Evolutionary conservation across 2,113 vertebrate species (phyloP).

Genomic region (Calyptomena viridis): DNA sequence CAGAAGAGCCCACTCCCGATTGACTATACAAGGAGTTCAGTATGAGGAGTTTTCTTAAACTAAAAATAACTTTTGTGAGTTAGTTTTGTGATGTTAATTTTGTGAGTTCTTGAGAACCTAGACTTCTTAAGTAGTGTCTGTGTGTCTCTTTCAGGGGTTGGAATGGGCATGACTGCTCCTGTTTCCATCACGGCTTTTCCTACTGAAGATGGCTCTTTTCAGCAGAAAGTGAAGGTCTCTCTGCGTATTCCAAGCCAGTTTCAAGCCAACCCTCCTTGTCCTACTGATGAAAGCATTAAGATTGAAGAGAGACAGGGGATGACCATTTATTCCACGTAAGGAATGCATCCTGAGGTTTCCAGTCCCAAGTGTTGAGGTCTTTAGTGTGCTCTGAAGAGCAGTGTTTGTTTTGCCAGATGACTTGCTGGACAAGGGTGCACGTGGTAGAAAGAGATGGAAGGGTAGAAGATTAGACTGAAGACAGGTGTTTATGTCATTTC

Average conservation of each 20-base stretch:
- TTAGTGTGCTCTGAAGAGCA: not conserved
- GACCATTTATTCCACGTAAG: conserved; percentile 88
- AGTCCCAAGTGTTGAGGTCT: not conserved
- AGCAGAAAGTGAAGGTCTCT: conserved; percentile 83
- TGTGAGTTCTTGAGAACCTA: not conserved
- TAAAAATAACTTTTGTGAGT: not conserved
- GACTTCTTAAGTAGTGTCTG: not conserved
- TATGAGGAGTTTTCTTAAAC: not conserved
- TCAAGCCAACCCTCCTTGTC: conserved; percentile 79
- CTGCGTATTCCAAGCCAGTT: conserved; percentile 82
- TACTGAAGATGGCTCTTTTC: conserved; percentile 80
- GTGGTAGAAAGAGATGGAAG: not conserved
- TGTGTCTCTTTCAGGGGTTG: conserved; percentile 69
- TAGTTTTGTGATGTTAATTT: not conserved
- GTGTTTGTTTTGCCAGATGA: not conserved
- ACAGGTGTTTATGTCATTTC: not conserved
- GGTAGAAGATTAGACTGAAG: not conserved
- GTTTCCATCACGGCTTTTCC: conserved; percentile 85
- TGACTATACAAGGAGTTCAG: not conserved
- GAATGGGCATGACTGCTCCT: conserved; percentile 88
- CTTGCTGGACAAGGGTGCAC: not conserved
- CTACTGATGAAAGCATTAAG: conserved; percentile 75
- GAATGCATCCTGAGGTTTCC: not conserved
- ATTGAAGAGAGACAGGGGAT: conserved; percentile 85
- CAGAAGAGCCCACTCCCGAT: not conserved